These are phyloP conservation scores for Megalops atlanticus DNA, from an alignment of 2,113 vertebrate genomes.

Conservation along the genomic window DNA sequence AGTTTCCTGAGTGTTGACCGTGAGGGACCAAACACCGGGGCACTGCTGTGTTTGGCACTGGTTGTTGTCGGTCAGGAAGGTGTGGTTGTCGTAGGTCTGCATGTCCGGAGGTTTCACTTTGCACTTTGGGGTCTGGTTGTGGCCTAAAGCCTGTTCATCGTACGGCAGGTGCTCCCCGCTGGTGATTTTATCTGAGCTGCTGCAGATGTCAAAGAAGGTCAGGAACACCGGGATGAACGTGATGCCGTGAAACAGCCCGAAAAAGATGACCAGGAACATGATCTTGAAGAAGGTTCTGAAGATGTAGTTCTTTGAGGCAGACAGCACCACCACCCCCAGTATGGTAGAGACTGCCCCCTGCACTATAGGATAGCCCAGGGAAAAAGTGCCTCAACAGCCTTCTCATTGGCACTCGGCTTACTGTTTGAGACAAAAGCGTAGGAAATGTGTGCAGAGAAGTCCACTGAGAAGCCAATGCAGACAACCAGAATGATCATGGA, in stretches of 20 bases:
- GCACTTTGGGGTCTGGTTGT: slow-evolving; percentile 11
- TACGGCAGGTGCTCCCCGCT: background rate
- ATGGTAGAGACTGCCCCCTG: slow-evolving; percentile 68
- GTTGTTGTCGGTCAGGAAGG: slow-evolving; percentile 31
- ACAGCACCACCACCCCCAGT: slow-evolving; percentile 69
- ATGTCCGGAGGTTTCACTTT: slow-evolving; percentile 18
- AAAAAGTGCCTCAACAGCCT: slow-evolving; percentile 56
- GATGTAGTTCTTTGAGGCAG: slow-evolving; percentile 59
- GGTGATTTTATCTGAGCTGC: slow-evolving; percentile 8
- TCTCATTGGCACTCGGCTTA: slow-evolving; percentile 51
- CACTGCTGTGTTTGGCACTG: slow-evolving; percentile 25
- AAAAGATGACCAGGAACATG: slow-evolving; percentile 66
- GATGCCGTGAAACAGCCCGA: slow-evolving; percentile 61
- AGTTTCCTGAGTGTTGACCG: slow-evolving; percentile 21
- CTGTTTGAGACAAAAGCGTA: slow-evolving; percentile 65
- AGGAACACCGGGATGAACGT: slow-evolving; percentile 68
- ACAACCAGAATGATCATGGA: slow-evolving; percentile 67
- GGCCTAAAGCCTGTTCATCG: slow-evolving; percentile 16
- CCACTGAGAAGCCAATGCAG: slow-evolving; percentile 69
- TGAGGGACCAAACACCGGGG: slow-evolving; percentile 25
- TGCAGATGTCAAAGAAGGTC: slow-evolving; percentile 55
- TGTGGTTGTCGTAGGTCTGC: slow-evolving; percentile 35
- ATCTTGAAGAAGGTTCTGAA: slow-evolving; percentile 72
- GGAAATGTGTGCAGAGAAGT: slow-evolving; percentile 64
- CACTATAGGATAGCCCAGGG: slow-evolving; percentile 60